Evolutionary conservation across 2,797 vertebrate genomes (phyloP).

Genomic region (Cynopterus sphinx): DNA sequence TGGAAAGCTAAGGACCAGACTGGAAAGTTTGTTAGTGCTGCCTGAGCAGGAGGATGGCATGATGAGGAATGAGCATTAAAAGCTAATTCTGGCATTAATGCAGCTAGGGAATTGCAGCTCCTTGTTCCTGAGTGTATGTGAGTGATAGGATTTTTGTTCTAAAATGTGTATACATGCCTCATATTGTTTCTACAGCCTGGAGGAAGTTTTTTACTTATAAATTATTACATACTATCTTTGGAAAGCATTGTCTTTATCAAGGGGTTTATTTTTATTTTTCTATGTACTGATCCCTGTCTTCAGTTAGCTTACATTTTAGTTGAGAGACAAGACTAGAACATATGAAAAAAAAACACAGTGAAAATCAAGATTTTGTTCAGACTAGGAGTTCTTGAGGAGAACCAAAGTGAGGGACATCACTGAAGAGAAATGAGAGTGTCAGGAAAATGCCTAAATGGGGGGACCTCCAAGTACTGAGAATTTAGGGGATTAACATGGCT

Average conservation of each 20-base stretch:
- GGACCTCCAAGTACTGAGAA: background rate
- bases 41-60: background rate
- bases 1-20: background rate
- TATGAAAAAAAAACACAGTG: background rate
- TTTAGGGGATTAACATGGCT: background rate
- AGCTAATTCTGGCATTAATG: background rate
- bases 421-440: background rate
- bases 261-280: background rate
- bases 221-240: background rate
- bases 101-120: background rate
- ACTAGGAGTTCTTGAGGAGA: background rate
- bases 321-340: background rate
- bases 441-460: background rate
- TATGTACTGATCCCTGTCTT: background rate
- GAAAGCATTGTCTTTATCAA: background rate
- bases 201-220: background rate
- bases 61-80: background rate
- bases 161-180: background rate
- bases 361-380: background rate
- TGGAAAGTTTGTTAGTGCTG: background rate
- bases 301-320: background rate
- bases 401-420: background rate
- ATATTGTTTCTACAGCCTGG: background rate
- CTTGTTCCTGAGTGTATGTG: background rate
- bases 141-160: background rate